A percentile compares a stretch with the other conserved stretches of the same genome.
Conservation (phyloP, 2,113 vertebrate genomes). For the Muntiacus reevesi region DNA sequence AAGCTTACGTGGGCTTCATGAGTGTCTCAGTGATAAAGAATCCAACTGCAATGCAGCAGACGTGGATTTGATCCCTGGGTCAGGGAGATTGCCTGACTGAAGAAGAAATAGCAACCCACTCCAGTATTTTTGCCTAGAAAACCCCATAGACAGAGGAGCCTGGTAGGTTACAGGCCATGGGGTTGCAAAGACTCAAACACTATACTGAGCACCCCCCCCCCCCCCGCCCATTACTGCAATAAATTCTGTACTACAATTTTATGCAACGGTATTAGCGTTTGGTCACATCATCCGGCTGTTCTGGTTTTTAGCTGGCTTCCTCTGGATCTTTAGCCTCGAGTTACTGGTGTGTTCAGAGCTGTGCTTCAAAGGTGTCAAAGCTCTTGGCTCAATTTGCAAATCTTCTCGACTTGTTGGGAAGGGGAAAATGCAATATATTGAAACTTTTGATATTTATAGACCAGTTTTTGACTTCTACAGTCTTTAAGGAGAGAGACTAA, state of each 20-base stretch:
- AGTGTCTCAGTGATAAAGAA: not conserved
- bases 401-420: not conserved
- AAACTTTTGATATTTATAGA: not conserved
- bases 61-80: not conserved
- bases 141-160: not conserved
- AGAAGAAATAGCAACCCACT: not conserved
- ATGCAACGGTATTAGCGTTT: not conserved
- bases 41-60: not conserved
- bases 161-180: not conserved
- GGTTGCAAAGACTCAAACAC: not conserved
- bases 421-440: not conserved
- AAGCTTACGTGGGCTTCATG: fast-evolving
- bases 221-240: fast-evolving
- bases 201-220: not conserved
- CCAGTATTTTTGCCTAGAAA: not conserved
- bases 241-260: fast-evolving
- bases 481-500: not conserved
- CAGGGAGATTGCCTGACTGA: not conserved
- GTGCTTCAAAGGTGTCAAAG: not conserved
- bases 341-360: not conserved
- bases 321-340: not conserved
- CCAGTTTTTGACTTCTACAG: not conserved
- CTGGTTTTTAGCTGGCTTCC: not conserved
- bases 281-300: fast-evolving
- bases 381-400: not conserved